These are phyloP conservation scores for Chlorops oryzae DNA, from an alignment of 1,140 invertebrate species.

Conservation along the genomic window DNA sequence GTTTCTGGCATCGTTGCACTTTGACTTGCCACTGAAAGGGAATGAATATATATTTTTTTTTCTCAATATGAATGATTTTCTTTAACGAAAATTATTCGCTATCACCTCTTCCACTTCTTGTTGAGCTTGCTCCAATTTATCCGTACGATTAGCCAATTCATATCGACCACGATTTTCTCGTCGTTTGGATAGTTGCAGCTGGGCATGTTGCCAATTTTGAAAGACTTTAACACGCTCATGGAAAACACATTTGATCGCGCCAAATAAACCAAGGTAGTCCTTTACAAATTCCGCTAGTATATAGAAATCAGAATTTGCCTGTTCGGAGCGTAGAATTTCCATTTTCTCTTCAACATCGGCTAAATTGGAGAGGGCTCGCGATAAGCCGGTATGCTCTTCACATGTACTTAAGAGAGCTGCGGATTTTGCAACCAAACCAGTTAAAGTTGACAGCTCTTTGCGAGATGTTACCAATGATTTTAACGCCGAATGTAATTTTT, in stretches of 20 bases:
- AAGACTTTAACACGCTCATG: constrained; percentile 96
- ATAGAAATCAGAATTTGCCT: constrained; percentile 93
- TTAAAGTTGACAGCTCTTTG: constrained; percentile 75
- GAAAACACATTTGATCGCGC: constrained; percentile 94
- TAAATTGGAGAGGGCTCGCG: constrained; percentile 84
- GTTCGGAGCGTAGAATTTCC: constrained; percentile 80
- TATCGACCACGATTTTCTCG: constrained; percentile 89
- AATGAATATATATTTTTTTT: constrained; percentile 2
- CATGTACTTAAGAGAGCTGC: constrained; percentile 88
- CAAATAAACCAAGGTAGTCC: constrained; percentile 91
- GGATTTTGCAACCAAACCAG: constrained; percentile 73
- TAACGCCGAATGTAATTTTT: constrained; percentile 80
- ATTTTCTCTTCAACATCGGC: constrained; percentile 81
- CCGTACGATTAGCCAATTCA: constrained; percentile 78
- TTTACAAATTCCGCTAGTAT: constrained; percentile 89
- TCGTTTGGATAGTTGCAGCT: constrained; percentile 90
- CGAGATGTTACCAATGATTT: constrained; percentile 83
- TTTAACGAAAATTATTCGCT: background rate
- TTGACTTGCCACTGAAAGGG: constrained; percentile 85
- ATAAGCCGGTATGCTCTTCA: constrained; percentile 91
- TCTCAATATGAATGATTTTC: background rate
- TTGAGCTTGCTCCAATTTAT: constrained; percentile 82
- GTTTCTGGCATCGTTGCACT: constrained; percentile 91
- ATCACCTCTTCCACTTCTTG: constrained; percentile 86
- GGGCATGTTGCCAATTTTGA: constrained; percentile 96